These are phyloP conservation scores for Lutjanus campechanus DNA, from an alignment of 2,797 vertebrate species.

Conservation along the genomic window DNA sequence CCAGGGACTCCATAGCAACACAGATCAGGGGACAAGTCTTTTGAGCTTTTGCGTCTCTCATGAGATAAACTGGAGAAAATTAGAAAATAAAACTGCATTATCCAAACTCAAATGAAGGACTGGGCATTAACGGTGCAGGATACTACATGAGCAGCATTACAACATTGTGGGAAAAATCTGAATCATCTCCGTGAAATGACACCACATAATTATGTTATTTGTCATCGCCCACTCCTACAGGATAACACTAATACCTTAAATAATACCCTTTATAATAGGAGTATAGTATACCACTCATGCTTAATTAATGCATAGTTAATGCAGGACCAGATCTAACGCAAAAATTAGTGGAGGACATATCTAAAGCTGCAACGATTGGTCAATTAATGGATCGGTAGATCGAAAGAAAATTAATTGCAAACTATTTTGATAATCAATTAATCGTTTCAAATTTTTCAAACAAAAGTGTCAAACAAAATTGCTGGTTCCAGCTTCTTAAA, in stretches of 20 bases:
- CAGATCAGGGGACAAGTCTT: slow-evolving; percentile 71
- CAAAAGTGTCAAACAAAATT: too few species aligned
- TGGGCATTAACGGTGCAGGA: slow-evolving; percentile 1
- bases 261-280: not conserved
- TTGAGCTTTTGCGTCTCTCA: slow-evolving; percentile 60
- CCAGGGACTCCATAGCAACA: slow-evolving; percentile 86
- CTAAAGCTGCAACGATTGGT: not conserved
- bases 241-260: not conserved
- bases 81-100: slow-evolving; percentile 15
- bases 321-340: not conserved
- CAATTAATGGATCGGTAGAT: too few species aligned
- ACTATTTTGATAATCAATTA: too few species aligned
- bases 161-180: slow-evolving; percentile 11
- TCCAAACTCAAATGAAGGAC: slow-evolving; percentile 25
- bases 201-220: not conserved
- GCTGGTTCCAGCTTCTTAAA: too few species aligned
- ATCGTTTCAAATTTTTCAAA: too few species aligned
- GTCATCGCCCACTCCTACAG: not conserved
- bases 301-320: slow-evolving; percentile 4
- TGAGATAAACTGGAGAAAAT: slow-evolving; percentile 58
- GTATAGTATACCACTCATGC: not conserved
- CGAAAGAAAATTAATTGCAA: too few species aligned
- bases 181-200: slow-evolving; percentile 21
- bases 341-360: not conserved
- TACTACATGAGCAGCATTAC: slow-evolving; percentile 16